A percentile compares a stretch with the other conserved stretches of the same genome.
Evolutionary conservation across 2,888 invertebrate genomes (phyloP).

Genomic region (Coleophora deauratella): DNA sequence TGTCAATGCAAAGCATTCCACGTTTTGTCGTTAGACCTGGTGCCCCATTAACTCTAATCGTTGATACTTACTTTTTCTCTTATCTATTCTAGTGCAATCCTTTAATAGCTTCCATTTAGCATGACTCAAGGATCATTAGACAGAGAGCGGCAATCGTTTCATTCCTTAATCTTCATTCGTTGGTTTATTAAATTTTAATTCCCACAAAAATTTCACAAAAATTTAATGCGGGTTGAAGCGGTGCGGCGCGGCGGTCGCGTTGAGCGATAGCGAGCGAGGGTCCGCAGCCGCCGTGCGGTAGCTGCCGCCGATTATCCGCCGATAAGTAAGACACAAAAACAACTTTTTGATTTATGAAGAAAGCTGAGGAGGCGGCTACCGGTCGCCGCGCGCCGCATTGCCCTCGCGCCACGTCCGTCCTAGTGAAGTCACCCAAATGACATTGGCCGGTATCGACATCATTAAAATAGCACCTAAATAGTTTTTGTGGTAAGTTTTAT

Average conservation of each 20-base stretch:
- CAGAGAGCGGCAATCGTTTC: constrained; percentile 18
- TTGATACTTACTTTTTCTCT: constrained; percentile 22
- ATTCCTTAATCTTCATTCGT: constrained; percentile 33
- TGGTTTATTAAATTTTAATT: constrained; percentile 48
- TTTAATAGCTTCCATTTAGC: constrained; percentile 48
- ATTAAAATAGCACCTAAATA: too few relatives aligned
- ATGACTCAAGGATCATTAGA: constrained; percentile 28
- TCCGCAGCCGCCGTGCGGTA: constrained; percentile 48
- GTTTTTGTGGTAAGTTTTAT: too few relatives aligned
- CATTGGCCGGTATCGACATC: too few relatives aligned
- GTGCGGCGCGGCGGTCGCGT: constrained; percentile 21
- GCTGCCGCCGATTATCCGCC: constrained; percentile 65
- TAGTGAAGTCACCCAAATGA: constrained; percentile 32
- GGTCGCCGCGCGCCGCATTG: constrained; percentile 46
- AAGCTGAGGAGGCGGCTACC: constrained; percentile 61
- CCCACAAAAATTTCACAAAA: constrained; percentile 50
- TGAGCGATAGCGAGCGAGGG: constrained; percentile 20
- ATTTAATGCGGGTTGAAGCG: constrained; percentile 46
- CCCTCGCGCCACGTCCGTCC: constrained; percentile 37
- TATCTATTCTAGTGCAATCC: constrained; percentile 44
- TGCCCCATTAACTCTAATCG: constrained; percentile 13
- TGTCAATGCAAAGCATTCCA: too few relatives aligned
- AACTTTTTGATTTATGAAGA: constrained; percentile 72
- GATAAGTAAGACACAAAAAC: constrained; percentile 70
- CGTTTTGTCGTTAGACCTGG: too few relatives aligned